Base-by-base conservation (phyloP, 53 echinoderm and acorn worm species). In the Pentamera pediparva region DNA sequence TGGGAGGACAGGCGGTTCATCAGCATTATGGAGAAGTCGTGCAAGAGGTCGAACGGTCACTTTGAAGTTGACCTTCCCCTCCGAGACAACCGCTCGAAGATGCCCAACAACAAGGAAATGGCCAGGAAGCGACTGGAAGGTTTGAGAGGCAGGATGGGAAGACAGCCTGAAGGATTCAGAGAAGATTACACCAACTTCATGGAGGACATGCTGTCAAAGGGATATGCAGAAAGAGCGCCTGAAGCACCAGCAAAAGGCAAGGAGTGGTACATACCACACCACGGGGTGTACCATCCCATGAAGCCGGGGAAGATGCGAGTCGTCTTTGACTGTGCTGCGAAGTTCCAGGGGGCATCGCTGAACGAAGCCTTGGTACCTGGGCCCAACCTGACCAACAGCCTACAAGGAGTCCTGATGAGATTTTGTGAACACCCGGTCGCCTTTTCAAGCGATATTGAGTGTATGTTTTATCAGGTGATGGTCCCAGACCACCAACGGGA, bases 401-500 rank as follows among this genome's bases (percentile, higher is more conserved):
- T 88, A 75, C 56, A 36, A n/a, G 88, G 88, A 32, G 88, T 88
- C 37, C 61, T 88, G 21, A 39, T 78, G 39, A 56, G 77, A 39
- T 83, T 83, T 40, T 43, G 77, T 36, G 55, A 65, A 25, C 69
- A 69, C 21, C 41, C 39, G 39, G 70, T 83, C 17, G 83, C 76
- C 6, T 32, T 83, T 29, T 59, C 61, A 28, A 55, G 83, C 21
- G 85, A 80, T 32, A 76, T 89, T 21, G 81, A 89, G 34, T 59
- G 61, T 7, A 89, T 84, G 89, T 89, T 80, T 54, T 55, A 69
- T 47, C 89, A 88, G 34, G 80, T 88, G 21, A 20, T 33, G 12
- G 89, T 88, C 9, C 51, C 69, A 4, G 61, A 69, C n/a, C n/a
- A n/a, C 2, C 41, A 65, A 9, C 35, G 67, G 34, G 85, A 89